Conservation (phyloP, 2,113 vertebrate genomes). For the Balaenoptera acutorostrata region DNA sequence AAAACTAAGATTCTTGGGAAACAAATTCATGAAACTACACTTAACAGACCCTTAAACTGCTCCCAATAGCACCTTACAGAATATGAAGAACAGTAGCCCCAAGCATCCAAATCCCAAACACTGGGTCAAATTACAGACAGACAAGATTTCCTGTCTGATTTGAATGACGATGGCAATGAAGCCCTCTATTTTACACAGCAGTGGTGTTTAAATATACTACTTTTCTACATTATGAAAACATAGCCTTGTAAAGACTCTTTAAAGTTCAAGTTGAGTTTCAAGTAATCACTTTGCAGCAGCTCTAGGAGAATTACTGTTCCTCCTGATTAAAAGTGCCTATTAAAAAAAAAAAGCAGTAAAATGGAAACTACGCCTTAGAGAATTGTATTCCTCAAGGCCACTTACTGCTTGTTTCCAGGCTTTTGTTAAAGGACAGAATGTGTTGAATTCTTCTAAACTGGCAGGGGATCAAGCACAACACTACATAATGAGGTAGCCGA, state of each 20-base stretch:
- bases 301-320: slow-evolving; percentile 69
- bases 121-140: background rate
- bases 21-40: background rate
- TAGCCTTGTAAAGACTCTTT: slow-evolving; percentile 61
- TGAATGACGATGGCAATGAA: background rate
- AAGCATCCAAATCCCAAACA: background rate
- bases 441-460: slow-evolving; percentile 33
- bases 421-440: slow-evolving; percentile 68
- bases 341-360: slow-evolving; percentile 22
- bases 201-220: background rate
- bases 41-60: background rate
- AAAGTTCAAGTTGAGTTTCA: slow-evolving; percentile 74
- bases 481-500: slow-evolving; percentile 72
- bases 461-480: slow-evolving; percentile 47
- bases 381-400: slow-evolving; percentile 61
- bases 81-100: background rate
- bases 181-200: background rate
- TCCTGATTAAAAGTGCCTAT: slow-evolving; percentile 73
- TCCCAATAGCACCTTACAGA: background rate
- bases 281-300: slow-evolving; percentile 73
- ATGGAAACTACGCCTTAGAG: slow-evolving; percentile 70
- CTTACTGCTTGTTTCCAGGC: slow-evolving; percentile 56
- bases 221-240: slow-evolving; percentile 52
- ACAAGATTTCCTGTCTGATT: background rate
- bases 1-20: background rate